Percentiles rank a stretch among this genome's conserved stretches.
Conservation (phyloP, 1,140 invertebrate genomes). For the Olivierus martensii region DNA sequence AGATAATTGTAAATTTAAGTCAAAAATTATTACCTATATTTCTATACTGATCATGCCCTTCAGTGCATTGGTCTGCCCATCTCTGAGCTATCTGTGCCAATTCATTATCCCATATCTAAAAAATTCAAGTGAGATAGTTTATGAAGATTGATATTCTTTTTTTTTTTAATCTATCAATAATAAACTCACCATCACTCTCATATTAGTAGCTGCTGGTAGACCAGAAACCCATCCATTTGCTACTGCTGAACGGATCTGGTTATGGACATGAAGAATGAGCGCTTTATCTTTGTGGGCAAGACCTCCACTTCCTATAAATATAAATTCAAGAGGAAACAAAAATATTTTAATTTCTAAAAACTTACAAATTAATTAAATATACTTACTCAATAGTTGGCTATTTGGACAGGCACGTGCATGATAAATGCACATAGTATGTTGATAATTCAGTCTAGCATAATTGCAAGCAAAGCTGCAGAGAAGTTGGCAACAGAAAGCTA, state of each 20-base stretch:
- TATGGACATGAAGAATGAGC: constrained; percentile 18
- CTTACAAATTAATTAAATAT: background rate
- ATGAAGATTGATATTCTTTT: background rate
- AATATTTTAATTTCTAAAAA: background rate
- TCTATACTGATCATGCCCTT: constrained; percentile 48
- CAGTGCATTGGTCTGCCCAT: constrained; percentile 63
- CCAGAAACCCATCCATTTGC: constrained; percentile 18
- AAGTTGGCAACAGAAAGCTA: too few relatives aligned
- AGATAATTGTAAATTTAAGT: too few relatives aligned
- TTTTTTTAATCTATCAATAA: too few relatives aligned
- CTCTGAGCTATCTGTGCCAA: constrained; percentile 60
- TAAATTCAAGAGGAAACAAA: too few relatives aligned
- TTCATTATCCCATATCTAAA: constrained; percentile 60
- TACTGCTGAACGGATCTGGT: constrained; percentile 15
- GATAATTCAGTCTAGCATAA: background rate
- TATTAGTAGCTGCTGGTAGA: constrained; percentile 21
- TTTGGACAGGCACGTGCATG: constrained; percentile 14
- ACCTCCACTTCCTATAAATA: constrained; percentile 43
- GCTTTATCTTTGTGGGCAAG: constrained; percentile 51
- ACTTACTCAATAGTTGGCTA: constrained; percentile 20
- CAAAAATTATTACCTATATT: background rate
- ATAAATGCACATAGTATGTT: constrained; percentile 20
- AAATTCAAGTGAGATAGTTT: constrained; percentile 3
- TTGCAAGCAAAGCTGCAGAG: too few relatives aligned
- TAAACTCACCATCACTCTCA: constrained; percentile 19